Conservation (phyloP, 2,888 invertebrate genomes). For the Drosophila sordidula region DNA sequence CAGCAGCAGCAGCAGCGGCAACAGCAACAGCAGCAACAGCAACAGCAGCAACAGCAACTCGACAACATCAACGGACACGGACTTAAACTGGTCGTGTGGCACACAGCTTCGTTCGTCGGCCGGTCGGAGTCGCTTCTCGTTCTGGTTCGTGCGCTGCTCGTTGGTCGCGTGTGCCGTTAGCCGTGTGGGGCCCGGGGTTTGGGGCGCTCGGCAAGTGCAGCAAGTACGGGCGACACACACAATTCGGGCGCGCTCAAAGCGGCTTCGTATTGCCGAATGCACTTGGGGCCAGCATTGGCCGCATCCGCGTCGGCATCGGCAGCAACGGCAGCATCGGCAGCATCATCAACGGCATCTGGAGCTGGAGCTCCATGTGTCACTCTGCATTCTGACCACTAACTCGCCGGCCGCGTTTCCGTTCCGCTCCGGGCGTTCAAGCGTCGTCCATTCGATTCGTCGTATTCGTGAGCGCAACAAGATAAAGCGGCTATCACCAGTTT, state of each 20-base stretch:
- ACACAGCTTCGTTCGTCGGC: constrained; percentile 43
- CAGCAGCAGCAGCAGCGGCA: constrained; percentile 35
- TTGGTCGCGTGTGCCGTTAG: constrained; percentile 31
- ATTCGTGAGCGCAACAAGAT: constrained; percentile 45
- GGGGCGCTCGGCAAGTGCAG: constrained; percentile 56
- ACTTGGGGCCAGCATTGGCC: constrained; percentile 58
- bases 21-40: constrained; percentile 20
- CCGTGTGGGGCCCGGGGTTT: constrained; percentile 12
- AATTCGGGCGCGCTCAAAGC: constrained; percentile 55
- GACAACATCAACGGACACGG: constrained; percentile 20
- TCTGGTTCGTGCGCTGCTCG: constrained; percentile 39
- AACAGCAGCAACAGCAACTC: constrained; percentile 22
- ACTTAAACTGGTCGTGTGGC: constrained; percentile 40
- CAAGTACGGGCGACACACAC: constrained; percentile 23
- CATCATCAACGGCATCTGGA: constrained; percentile 52
- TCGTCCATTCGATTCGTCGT: constrained; percentile 19
- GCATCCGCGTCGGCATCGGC: constrained; percentile 36
- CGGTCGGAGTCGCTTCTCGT: constrained; percentile 25
- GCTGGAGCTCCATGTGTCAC: constrained; percentile 77
- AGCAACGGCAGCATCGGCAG: constrained; percentile 33
- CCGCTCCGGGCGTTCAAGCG: constrained; percentile 42
- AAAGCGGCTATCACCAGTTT: constrained; percentile 9
- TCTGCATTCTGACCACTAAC: constrained; percentile 84
- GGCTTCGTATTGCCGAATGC: constrained; percentile 56
- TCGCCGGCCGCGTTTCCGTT: constrained; percentile 84